Base-by-base conservation (phyloP, 2,113 vertebrate genomes). In the Peucedramus taeniatus region DNA sequence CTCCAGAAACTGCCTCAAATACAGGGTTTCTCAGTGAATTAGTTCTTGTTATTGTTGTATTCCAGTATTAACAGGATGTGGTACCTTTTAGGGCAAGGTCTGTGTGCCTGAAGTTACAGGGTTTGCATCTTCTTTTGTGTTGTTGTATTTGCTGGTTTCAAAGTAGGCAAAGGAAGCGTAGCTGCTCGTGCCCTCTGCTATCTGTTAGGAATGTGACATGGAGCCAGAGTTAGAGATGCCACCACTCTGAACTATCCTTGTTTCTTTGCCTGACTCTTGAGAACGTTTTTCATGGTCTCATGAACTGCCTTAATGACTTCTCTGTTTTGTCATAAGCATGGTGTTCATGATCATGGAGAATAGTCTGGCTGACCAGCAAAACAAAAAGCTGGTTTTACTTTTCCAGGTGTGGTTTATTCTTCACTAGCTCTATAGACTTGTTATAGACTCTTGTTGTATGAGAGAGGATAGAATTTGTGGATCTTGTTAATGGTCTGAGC, bases 301-400 rank as follows among this genome's bases (percentile, higher is more conserved):
- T 53, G 57, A 66, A 5, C 16, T 69, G 3, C 59, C 59, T 64
- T 37, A 28, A 1, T 70, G 39, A 39, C 6, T 76, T 37, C 39
- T 26, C n/a, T 71, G 17, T 44, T 51, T 1, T 49, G 14, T 75
- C 30, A 1, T 37, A 44, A 47, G 16, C 0, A 0, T n/a, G 4
- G 4, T 70, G 21, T 77, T 91, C 1, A 0, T 86, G 40, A 35
- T 68, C 44, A 26, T 5, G 2, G 42, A 71, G 28, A 15, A 7
- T 9, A 7, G 51, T 63, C 27, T 70, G 59, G 24, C 22, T 95
- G 65, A 79, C 14, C 5, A 45, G 27, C 35, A 68, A 54, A 59
- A 23, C 42, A 37, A 59, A 68, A 21, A 59, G 9, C 11, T 71
- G 14, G 2, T 56, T 75, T 66, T 51, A 15, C 31, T 79, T 82